A percentile compares a stretch with the other conserved stretches of the same genome.
Conservation (phyloP, 2,113 vertebrate species). For the Strix aluco region DNA sequence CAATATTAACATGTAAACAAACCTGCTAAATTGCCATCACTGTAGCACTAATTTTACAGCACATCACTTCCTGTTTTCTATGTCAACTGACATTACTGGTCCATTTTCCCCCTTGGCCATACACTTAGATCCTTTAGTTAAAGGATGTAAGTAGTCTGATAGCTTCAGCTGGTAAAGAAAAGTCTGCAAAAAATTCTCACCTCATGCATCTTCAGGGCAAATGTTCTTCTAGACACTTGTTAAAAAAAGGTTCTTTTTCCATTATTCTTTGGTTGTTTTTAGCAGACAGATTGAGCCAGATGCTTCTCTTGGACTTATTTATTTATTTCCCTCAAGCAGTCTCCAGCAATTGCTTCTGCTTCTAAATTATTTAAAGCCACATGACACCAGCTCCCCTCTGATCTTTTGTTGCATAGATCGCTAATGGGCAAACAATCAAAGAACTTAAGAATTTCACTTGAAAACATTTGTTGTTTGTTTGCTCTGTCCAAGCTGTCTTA, state of each 20-base stretch:
- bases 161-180: background rate
- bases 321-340: slow-evolving; percentile 16
- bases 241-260: slow-evolving; percentile 3
- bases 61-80: background rate
- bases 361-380: slow-evolving; percentile 38
- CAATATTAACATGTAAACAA: background rate
- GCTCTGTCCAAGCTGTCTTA: background rate
- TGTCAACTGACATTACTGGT: background rate
- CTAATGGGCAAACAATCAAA: slow-evolving; percentile 47
- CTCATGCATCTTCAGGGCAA: background rate
- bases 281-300: slow-evolving; percentile 26
- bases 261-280: slow-evolving; percentile 11
- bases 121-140: background rate
- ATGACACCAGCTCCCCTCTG: background rate
- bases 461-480: slow-evolving; percentile 12
- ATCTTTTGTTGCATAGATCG: background rate
- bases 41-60: background rate
- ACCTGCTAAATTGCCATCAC: background rate
- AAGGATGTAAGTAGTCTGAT: background rate
- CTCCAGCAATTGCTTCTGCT: slow-evolving; percentile 14
- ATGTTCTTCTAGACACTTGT: background rate
- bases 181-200: background rate
- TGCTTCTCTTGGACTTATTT: slow-evolving; percentile 36
- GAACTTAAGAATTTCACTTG: slow-evolving; percentile 5
- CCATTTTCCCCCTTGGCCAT: background rate